phyloP scores from a whole-genome alignment of 2,888 invertebrate genomes.

The Cataglyphis albicans region DNA sequence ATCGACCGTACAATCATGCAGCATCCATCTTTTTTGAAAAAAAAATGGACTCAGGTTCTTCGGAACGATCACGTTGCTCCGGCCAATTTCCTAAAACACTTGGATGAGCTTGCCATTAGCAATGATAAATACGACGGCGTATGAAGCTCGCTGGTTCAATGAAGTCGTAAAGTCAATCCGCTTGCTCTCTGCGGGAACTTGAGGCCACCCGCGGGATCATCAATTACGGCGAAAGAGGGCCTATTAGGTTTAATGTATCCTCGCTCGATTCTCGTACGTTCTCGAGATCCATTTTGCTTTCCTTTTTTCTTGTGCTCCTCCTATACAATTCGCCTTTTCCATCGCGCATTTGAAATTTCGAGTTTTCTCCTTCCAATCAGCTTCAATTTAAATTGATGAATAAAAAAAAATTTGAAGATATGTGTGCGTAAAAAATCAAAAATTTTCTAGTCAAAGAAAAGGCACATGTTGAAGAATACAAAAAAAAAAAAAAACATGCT shows the following conservation, averaged over 20 bases:
- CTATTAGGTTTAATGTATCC: slow-evolving; percentile 82
- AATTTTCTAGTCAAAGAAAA: neutral
- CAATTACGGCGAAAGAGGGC: slow-evolving; percentile 82
- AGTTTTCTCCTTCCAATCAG: neutral
- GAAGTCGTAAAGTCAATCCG: slow-evolving; percentile 78
- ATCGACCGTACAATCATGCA: slow-evolving; percentile 8
- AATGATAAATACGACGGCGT: slow-evolving; percentile 62
- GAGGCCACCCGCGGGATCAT: slow-evolving; percentile 83
- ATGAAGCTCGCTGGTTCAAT: slow-evolving; percentile 68
- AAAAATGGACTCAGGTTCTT: neutral
- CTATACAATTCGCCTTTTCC: neutral
- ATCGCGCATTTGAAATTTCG: neutral
- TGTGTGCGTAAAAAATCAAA: neutral
- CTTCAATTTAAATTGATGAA: neutral
- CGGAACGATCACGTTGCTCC: slow-evolving; percentile 36
- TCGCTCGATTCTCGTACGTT: slow-evolving; percentile 78
- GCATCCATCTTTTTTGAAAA: neutral
- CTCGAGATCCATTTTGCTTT: slow-evolving; percentile 40
- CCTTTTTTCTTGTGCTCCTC: neutral
- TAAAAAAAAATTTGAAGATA: neutral
- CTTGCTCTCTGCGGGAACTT: slow-evolving; percentile 76
- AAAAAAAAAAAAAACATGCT: no score
- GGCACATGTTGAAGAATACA: neutral
- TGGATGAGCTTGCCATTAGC: slow-evolving; percentile 44
- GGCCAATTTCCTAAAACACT: slow-evolving; percentile 55